Evolutionary conservation across 2,888 invertebrate species (phyloP), one percentile per base, ranked within the genome.

Genomic region (Itoplectis maculator): DNA sequence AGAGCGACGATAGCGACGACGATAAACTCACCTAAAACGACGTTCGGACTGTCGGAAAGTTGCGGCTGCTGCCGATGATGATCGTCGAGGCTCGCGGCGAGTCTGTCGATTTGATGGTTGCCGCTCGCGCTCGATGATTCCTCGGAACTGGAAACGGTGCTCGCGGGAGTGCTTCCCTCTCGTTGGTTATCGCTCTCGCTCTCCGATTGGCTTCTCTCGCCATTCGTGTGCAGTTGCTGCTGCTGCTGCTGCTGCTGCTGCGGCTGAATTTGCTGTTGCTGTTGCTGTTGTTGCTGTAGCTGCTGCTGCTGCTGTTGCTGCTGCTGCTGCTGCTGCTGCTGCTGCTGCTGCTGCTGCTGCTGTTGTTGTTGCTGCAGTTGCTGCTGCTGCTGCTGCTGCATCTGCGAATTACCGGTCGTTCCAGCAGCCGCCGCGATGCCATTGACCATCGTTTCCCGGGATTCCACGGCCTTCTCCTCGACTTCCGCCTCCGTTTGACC

Each of bases 111-210:
- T 78, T 88, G 90, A 56, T 88, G 89, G 84, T 89, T 90, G 20
- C 86, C 86, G 61, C 74, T 75, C 5, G 82, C 82, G 84, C 86
- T 91, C 29, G 91, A 90, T 45, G 76, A 80, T 54, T 92, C 92
- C 85, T 92, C 92, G 40, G 88, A 89, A 79, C 92, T 92, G 15
- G 92, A 92, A 56, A 92, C 88, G 47, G 92, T 92, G 84, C 92
- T 92, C 63, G 92, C 91, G 1, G 92, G 92, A 69, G 92, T 92
- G 75, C 92, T 90, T 40, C 92, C 92, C 80, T 92, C 92, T 42
- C 92, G 88, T 72, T 89, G 92, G 54, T 88, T 87, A 56, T 91
- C 92, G 40, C 87, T 87, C 51, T 92, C 92, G 76, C 90, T 89
- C 54, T 92, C 92, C 18, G 91, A 92, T 82, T 90, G 89, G 37